phyloP scores from a whole-genome alignment of 2,888 invertebrate genomes.

The Xestoiulus laeticollis region DNA sequence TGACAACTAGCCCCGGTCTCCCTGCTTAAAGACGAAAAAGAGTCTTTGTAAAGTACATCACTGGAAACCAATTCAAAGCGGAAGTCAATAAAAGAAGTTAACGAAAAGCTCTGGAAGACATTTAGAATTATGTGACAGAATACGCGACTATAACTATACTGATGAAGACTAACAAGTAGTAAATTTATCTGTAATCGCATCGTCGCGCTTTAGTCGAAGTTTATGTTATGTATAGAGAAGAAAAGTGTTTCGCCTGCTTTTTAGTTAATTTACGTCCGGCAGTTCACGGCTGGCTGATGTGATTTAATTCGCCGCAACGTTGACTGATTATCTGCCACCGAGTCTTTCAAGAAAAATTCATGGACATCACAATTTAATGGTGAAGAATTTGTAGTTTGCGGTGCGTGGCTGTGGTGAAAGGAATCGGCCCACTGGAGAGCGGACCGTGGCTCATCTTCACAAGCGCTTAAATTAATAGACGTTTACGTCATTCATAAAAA shows the following conservation, averaged over 20 bases:
- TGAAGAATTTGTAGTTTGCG: conserved; percentile 13
- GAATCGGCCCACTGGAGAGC: background rate
- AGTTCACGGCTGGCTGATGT: background rate
- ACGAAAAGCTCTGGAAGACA: too few species aligned
- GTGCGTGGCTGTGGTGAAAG: background rate
- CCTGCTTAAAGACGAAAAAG: too few species aligned
- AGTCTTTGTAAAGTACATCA: too few species aligned
- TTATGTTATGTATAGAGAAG: background rate
- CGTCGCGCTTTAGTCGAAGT: too few species aligned
- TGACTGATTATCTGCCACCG: conserved; percentile 36
- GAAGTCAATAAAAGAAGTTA: too few species aligned
- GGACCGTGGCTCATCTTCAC: background rate
- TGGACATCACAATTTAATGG: background rate
- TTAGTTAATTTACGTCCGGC: background rate
- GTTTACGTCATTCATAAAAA: conserved; percentile 29
- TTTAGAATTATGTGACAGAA: too few species aligned
- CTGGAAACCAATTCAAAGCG: too few species aligned
- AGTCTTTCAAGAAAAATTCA: conserved; percentile 35
- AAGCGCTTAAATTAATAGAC: background rate
- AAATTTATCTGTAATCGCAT: too few species aligned
- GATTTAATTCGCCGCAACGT: conserved; percentile 35
- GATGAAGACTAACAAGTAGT: too few species aligned
- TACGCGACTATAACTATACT: too few species aligned
- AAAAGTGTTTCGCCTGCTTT: background rate
- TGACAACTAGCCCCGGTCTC: too few species aligned